These are phyloP conservation scores for Camelus dromedarius DNA, from an alignment of 2,113 vertebrate species.

Conservation along the genomic window DNA sequence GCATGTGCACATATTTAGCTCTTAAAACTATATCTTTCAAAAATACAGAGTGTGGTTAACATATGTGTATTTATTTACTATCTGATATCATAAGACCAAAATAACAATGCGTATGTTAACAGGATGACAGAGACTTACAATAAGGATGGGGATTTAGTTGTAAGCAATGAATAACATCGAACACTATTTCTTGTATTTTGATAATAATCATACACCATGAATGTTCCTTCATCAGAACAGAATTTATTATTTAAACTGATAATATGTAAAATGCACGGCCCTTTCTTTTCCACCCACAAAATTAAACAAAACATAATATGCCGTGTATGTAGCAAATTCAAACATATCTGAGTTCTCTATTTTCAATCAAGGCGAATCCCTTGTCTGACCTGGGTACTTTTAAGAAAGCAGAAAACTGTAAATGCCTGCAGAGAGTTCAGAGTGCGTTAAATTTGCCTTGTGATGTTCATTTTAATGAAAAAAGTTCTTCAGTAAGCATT, in stretches of 20 bases:
- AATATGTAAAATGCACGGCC: not conserved
- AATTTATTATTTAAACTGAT: not conserved
- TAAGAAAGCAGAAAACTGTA: not conserved
- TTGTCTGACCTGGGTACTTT: not conserved
- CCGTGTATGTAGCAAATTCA: not conserved
- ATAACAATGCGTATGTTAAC: not conserved
- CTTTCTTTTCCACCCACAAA: not conserved
- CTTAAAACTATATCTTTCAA: not conserved
- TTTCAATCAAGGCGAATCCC: not conserved
- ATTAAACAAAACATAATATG: not conserved
- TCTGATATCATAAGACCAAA: not conserved
- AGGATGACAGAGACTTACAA: not conserved
- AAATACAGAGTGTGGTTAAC: not conserved
- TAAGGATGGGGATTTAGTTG: constrained; percentile 6
- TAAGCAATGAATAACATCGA: not conserved
- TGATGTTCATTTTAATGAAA: not conserved
- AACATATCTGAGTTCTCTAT: not conserved
- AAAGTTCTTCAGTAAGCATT: not conserved
- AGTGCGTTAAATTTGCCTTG: not conserved
- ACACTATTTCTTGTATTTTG: fast-evolving
- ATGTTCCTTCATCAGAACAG: not conserved
- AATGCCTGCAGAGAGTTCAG: not conserved
- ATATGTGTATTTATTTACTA: not conserved
- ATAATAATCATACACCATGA: not conserved
- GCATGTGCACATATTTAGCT: not conserved